phyloP scores from a whole-genome alignment of 2,797 vertebrate genomes.

The Anguilla anguilla region DNA sequence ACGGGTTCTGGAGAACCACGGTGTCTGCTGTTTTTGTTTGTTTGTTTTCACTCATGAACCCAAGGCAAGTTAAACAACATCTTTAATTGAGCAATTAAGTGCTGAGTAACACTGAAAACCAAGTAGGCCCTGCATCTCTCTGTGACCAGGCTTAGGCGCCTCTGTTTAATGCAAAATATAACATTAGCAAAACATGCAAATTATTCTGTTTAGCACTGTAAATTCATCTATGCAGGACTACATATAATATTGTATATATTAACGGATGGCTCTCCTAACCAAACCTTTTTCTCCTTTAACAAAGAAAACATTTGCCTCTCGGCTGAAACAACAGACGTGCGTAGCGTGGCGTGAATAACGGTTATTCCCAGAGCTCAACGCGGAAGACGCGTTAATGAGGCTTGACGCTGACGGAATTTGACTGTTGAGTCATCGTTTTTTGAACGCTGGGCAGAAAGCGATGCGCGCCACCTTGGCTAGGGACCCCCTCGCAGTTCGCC shows the following conservation, averaged over 20 bases:
- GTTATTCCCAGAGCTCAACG: slow-evolving; percentile 36
- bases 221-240: no score
- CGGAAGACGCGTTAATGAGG: slow-evolving; percentile 44
- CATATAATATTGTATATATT: not conserved
- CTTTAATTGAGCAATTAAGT: not conserved
- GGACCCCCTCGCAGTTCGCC: slow-evolving; percentile 58
- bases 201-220: not conserved
- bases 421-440: slow-evolving; percentile 50
- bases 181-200: not conserved
- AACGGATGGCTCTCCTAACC: not conserved
- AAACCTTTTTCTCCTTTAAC: not conserved
- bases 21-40: not conserved
- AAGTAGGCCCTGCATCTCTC: not conserved
- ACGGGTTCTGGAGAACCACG: not conserved
- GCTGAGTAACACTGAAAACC: not conserved
- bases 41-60: not conserved
- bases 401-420: slow-evolving; percentile 55
- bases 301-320: not conserved
- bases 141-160: not conserved
- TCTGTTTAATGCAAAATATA: not conserved
- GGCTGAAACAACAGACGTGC: not conserved
- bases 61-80: not conserved
- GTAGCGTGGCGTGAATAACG: not conserved
- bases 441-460: slow-evolving; percentile 57
- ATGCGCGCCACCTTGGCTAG: slow-evolving; percentile 51